Base-by-base conservation (phyloP, 2,888 invertebrate genomes). In the Napeogenes inachia region DNA sequence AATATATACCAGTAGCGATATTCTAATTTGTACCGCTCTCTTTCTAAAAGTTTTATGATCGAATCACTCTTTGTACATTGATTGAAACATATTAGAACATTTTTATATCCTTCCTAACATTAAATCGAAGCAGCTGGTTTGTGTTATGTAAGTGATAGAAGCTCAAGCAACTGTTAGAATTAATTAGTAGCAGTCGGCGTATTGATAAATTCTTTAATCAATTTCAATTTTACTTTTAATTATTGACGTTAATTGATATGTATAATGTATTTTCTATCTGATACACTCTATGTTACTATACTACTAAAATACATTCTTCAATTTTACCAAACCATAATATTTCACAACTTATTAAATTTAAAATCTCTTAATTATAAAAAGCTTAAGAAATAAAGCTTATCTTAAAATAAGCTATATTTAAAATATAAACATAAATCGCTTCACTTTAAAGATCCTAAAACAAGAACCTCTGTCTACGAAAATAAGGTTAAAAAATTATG, bases 1-100 rank as follows among this genome's bases (percentile, higher is more conserved):
- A 45, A 64, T 38, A 56, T 57, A 62, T 67, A 68, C 76, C 86
- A 75, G 87, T 86, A 88, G 87, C 87, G 66, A 71, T 77, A 77
- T 78, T 77, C 74, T 78, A 81, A 82, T 83, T 78, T 71, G 78
- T 75, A 75, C 73, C 79, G 81, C 77, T 79, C 74, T 68, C 72
- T 74, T 73, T 74, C 72, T 71, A 70, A 73, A 69, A 69, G 66
- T 72, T 75, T 76, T 74, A 74, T 71, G 76, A 76, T 71, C 73
- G 62, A 62, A 63, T 65, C 60, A 66, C 67, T 72, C 70, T 71
- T 70, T 65, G 71, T 71, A 69, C 73, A 72, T 76, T 79, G 76
- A 76, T 76, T 75, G 73, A 76, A 75, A 71, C 71, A 68, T 66
- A 70, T 73, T 72, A 77, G 38, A 61, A 60, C 59, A 62, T 59